Evolutionary conservation across 2,113 vertebrate species (phyloP), one percentile per base, ranked within the genome.

Genomic region (Eretmochelys imbricata): DNA sequence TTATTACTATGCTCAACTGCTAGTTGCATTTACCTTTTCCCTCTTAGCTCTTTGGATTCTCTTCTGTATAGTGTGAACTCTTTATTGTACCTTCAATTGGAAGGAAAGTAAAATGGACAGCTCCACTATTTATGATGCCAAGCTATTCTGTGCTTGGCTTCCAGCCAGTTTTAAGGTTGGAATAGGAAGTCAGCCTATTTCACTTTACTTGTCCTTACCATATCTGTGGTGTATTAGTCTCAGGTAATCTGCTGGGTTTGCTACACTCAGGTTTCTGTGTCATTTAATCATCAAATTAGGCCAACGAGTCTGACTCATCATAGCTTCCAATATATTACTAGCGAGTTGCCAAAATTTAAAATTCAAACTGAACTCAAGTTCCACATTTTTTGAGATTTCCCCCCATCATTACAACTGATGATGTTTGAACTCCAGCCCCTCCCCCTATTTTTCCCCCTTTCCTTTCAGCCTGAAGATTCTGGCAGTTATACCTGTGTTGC

Each of bases 401-500:
- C 84, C 2, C 14, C 59, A 5, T 17, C 1, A 0, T 50, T 79
- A 10, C 27, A 54, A 84, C 50, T 3, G 29, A 7, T 78, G 50
- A 48, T 27, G 22, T 50, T 50, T 20, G 3, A 90, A 72, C 0
- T 90, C 54, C 79, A 24, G 81, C 72, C 55, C 46, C 75, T 83
- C 80, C 24, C 38, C 53, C 38, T 12, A 8, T 5, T 0, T 75
- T 65, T 83, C 62, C 25, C 49, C 48, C 9, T 62, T 94, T 91
- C 29, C 53, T 87, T 94, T 35, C 96, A 99, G 99, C 98, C 97
- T 1, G 98, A 98, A n/a, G 99, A 99, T 95, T 98, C 98, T 84
- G 99, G 99, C 51, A 97, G 91, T 93, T 99, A 99, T 42, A 99
- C 99, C 11, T 99, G 99, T 83, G 91, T 98, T 57, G 99, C 99